A percentile compares a stretch with the other conserved stretches of the same genome.
These are phyloP conservation scores for Seriola dumerili DNA, from an alignment of 2,113 vertebrate genomes.

Conservation along the genomic window DNA sequence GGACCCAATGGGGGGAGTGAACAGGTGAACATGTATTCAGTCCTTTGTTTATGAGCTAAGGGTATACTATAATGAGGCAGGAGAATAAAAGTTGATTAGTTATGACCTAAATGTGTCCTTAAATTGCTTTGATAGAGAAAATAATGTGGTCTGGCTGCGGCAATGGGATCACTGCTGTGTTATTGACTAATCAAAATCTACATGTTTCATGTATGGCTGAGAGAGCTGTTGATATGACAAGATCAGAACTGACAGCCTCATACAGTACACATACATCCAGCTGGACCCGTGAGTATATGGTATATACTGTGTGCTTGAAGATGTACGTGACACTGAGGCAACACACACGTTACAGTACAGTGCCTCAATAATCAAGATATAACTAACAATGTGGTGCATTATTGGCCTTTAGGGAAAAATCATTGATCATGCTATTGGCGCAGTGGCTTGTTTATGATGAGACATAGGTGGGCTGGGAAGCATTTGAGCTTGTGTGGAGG, in stretches of 20 bases:
- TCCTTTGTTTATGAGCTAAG: slow-evolving; percentile 81
- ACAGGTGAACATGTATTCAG: slow-evolving; percentile 83
- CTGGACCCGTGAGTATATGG: slow-evolving; percentile 12
- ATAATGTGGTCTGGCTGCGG: slow-evolving; percentile 36
- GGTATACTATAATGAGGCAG: slow-evolving; percentile 80
- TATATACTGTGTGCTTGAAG: slow-evolving; percentile 3
- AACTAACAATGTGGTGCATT: slow-evolving; percentile 64
- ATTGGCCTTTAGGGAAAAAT: slow-evolving; percentile 71
- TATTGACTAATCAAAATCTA: slow-evolving; percentile 45
- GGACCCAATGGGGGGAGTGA: slow-evolving; percentile 79
- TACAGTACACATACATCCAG: not conserved
- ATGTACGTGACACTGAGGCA: slow-evolving; percentile 42
- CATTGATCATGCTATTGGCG: slow-evolving; percentile 66
- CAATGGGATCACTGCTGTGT: slow-evolving; percentile 7
- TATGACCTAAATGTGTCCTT: slow-evolving; percentile 84
- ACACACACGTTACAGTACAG: slow-evolving; percentile 23
- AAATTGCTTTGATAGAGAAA: slow-evolving; percentile 59
- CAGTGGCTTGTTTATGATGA: slow-evolving; percentile 67
- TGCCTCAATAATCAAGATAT: slow-evolving; percentile 52
- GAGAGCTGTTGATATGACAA: slow-evolving; percentile 22
- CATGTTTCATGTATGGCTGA: slow-evolving; percentile 26
- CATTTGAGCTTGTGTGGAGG: slow-evolving; percentile 64
- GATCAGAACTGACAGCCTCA: slow-evolving; percentile 17
- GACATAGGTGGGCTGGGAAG: slow-evolving; percentile 55
- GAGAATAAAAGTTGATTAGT: slow-evolving; percentile 85